These are phyloP conservation scores for Ethmia dodecea DNA, from an alignment of 2,888 invertebrate genomes.

Conservation along the genomic window DNA sequence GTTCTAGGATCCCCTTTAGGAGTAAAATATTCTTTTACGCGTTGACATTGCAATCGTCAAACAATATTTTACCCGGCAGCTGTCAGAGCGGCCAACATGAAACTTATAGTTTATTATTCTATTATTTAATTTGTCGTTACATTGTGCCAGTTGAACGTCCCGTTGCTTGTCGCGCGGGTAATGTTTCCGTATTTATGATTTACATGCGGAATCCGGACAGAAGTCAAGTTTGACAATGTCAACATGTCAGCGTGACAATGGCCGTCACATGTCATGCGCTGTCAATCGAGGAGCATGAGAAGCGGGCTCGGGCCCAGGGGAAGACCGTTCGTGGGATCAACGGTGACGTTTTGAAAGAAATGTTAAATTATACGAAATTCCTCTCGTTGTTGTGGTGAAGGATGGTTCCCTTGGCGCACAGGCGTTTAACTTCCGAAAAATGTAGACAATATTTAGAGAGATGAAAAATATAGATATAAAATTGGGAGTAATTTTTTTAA, in stretches of 20 bases:
- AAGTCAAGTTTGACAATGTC: slow-evolving; percentile 74
- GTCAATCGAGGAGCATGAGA: slow-evolving; percentile 69
- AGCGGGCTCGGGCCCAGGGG: slow-evolving; percentile 51
- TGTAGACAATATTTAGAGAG: too few species aligned
- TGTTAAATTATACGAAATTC: slow-evolving; percentile 42
- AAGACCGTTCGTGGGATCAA: slow-evolving; percentile 45
- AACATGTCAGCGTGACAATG: slow-evolving; percentile 73
- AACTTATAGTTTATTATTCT: slow-evolving; percentile 58
- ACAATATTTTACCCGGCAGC: slow-evolving; percentile 42
- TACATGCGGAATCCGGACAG: slow-evolving; percentile 71
- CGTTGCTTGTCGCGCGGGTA: slow-evolving; percentile 39
- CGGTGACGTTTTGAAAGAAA: slow-evolving; percentile 16
- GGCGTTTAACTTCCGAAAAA: too few species aligned
- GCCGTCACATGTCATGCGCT: slow-evolving; percentile 66
- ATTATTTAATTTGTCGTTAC: slow-evolving; percentile 74
- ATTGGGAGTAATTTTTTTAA: too few species aligned
- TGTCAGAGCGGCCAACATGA: slow-evolving; percentile 37
- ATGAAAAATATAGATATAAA: too few species aligned
- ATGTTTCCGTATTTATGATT: slow-evolving; percentile 68
- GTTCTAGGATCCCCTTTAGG: too few species aligned
- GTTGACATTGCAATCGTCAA: slow-evolving; percentile 35
- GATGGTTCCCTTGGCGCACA: slow-evolving; percentile 50
- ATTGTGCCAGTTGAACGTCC: slow-evolving; percentile 40
- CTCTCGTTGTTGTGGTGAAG: slow-evolving; percentile 46
- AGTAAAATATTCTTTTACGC: slow-evolving; percentile 15